Base-by-base conservation (phyloP, 2,888 invertebrate species). In the Hydroisotoma schaefferi region DNA sequence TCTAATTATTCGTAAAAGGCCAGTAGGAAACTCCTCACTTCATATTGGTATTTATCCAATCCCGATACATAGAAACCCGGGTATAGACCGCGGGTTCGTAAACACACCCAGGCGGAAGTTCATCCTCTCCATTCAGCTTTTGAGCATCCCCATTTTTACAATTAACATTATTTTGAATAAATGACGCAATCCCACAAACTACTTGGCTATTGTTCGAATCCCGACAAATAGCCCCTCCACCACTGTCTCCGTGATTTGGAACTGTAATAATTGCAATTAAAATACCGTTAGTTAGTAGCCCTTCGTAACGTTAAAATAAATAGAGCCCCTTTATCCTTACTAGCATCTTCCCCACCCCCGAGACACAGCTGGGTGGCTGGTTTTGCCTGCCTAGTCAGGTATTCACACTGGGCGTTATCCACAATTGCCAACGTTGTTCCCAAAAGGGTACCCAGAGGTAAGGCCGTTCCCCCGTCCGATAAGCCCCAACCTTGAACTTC, bases 141-240 rank as follows among this genome's bases (percentile, higher is more conserved):
- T 33, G 33, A 33, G 33, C 15, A 8, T n/a, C 20, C 8, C 33
- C 33, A 10, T 15, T 15, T 15, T 33, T 15, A 33, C 33, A 33
- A 33, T 10, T 33, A 8, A 15, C 33, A 18, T 10, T 15, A 1
- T 25, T 15, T 26, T 20, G 37, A 33, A 33, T 15, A 4, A 15
- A 26, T 1, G 56, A 56, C n/a, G 25, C 22, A 4, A 56, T 6
- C 1, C 56, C 56, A 26, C 56, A 56, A 15, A 56, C 15, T 2
- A 56, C 26, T 2, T 33, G 38, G 1, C 15, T 5, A 2, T 44
- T 38, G n/a, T 48, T 26, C n/a, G 18, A 43, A 18, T 38, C 48
- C 3, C 38, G 28, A 20, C 56, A 56, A 37, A 56, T 38, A 6
- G 55, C 55, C 6, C 48, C 48, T 1, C 56, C 56, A 1, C 56